phyloP scores from a whole-genome alignment of 2,888 invertebrate species.

The Blomia tropicalis region DNA sequence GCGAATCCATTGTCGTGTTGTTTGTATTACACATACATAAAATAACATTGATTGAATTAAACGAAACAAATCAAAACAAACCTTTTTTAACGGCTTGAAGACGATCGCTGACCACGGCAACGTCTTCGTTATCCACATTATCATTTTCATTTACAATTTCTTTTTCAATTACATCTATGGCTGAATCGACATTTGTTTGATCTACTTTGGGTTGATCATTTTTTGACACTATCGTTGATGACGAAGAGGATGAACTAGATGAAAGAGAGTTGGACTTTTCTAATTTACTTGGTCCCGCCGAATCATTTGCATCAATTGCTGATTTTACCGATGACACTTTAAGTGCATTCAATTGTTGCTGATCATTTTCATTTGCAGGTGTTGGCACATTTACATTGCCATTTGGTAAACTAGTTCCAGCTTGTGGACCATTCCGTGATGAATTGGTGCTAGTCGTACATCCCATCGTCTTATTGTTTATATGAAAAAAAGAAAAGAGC shows the following conservation, averaged over 20 bases:
- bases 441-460: constrained; percentile 12
- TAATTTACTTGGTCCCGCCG: background rate
- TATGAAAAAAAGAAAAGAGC: too few species aligned
- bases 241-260: background rate
- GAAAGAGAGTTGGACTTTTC: background rate
- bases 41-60: too few species aligned
- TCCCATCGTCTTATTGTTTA: background rate
- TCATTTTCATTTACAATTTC: background rate
- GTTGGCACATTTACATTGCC: background rate
- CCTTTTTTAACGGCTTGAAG: too few species aligned
- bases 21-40: too few species aligned
- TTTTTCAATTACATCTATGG: background rate
- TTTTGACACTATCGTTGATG: background rate
- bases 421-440: background rate
- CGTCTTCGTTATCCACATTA: background rate
- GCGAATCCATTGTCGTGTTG: too few species aligned
- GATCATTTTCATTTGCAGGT: background rate
- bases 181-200: background rate
- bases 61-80: too few species aligned
- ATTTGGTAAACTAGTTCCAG: constrained; percentile 1
- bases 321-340: background rate
- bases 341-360: background rate
- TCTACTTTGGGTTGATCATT: background rate
- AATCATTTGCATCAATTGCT: constrained; percentile 8
- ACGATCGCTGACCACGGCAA: too few species aligned